phyloP scores from a whole-genome alignment of 2,113 vertebrate genomes.

The Eulacestoma nigropectus region DNA sequence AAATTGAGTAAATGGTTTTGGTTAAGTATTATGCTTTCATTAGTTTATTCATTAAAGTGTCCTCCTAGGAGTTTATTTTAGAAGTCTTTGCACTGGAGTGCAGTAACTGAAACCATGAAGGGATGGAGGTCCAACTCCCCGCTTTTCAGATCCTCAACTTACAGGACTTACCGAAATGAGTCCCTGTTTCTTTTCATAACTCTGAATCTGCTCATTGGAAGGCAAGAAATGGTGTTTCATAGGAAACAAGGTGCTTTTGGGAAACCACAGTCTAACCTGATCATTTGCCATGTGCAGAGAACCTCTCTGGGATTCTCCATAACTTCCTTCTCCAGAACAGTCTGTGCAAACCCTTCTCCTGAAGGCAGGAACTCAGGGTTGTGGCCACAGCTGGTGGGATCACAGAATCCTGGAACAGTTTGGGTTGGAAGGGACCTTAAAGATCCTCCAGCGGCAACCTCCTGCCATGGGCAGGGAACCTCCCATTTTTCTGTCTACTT shows the following conservation, averaged over 20 bases:
- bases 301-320: background rate
- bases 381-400: background rate
- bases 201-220: background rate
- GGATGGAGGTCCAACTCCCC: background rate
- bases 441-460: background rate
- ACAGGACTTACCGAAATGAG: background rate
- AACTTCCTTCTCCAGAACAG: background rate
- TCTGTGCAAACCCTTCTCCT: background rate
- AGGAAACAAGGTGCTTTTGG: background rate
- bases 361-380: background rate
- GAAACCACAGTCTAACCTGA: background rate
- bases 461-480: background rate
- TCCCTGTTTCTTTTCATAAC: background rate
- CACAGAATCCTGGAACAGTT: background rate
- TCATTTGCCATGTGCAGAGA: background rate
- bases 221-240: background rate
- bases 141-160: background rate
- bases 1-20: background rate
- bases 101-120: background rate
- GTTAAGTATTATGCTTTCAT: background rate
- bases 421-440: background rate
- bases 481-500: background rate
- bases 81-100: background rate
- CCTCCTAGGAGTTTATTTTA: background rate
- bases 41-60: constrained; percentile 30